Base-by-base conservation (phyloP, 2,113 vertebrate species). In the Uropsilus gracilis region DNA sequence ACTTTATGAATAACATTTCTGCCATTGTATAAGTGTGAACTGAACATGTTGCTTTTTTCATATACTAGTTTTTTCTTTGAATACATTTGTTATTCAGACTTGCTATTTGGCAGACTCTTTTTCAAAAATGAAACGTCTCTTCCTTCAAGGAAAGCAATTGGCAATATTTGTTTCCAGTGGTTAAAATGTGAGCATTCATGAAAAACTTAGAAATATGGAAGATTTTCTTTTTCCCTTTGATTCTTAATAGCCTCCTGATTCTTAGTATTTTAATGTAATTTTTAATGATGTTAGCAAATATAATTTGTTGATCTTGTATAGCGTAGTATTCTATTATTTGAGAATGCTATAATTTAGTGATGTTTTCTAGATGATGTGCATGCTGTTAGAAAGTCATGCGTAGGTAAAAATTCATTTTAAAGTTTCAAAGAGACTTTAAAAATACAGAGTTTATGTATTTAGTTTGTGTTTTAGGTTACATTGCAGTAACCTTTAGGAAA, bases 61-160 rank as follows among this genome's bases (percentile, higher is more conserved):
- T 24, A 83, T 86, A 86, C 44, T 14, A 30, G 48, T 20, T 85
- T 95, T 85, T 86, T 75, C 53, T 80, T 91, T 68, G 16, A 76
- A 44, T 94, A 46, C 64, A 28, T 63, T 0, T 57, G 39, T 75
- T 83, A 53, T 28, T 78, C 39, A 75, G 37, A 90, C 6, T 86
- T 82, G 11, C 0, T 86, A 39, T 76, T 89, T 77, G 69, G 57
- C 28, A 53, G 17, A 46, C 30, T 24, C 44, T 73, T 53, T 77
- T 34, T 10, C 11, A 12, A 63, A 85, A 71, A 71, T 48, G 37
- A 76, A 66, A 82, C 42, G n/a, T 64, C 16, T 83, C 2, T 71
- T 84, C 8, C 46, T 95, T 84, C 30, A 81, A 39, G 72, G 48
- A 89, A 76, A 71, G 13, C 30, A 89, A 9, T 42, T 66, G 63